phyloP scores from a whole-genome alignment of 2,888 invertebrate genomes.

The Hermaeophaga mercurialis region DNA sequence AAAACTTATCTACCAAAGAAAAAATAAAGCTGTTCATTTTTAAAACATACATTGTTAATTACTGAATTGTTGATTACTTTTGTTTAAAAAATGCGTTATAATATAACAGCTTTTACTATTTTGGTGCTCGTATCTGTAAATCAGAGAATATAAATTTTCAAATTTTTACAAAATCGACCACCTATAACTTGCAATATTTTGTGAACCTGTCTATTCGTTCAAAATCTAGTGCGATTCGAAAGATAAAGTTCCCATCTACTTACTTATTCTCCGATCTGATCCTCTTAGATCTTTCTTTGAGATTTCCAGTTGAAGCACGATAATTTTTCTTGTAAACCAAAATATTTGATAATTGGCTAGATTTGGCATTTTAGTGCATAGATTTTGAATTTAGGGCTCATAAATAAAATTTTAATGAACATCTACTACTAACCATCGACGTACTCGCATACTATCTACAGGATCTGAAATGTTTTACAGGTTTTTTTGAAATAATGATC shows the following conservation, averaged over 20 bases:
- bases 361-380: constrained; percentile 31
- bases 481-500: constrained; percentile 19
- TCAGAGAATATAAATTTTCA: too few relatives aligned
- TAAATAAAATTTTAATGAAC: constrained; percentile 27
- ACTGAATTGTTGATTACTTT: too few relatives aligned
- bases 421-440: constrained; percentile 14
- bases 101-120: too few relatives aligned
- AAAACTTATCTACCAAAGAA: too few relatives aligned
- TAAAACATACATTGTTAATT: too few relatives aligned
- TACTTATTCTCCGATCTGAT: constrained; percentile 16
- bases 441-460: constrained; percentile 17
- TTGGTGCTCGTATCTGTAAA: too few relatives aligned
- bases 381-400: constrained; percentile 19
- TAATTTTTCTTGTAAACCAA: constrained; percentile 27
- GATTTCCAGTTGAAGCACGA: constrained; percentile 3
- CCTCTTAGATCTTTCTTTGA: constrained; percentile 10
- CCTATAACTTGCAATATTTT: constrained; percentile 5
- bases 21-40: too few relatives aligned
- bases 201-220: constrained; percentile 3
- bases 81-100: too few relatives aligned
- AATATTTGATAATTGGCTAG: constrained; percentile 32
- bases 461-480: constrained; percentile 25
- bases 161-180: not conserved
- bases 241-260: constrained; percentile 14
- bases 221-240: constrained; percentile 18